phyloP scores from a whole-genome alignment of 2,888 invertebrate genomes.

The Thereva unica region DNA sequence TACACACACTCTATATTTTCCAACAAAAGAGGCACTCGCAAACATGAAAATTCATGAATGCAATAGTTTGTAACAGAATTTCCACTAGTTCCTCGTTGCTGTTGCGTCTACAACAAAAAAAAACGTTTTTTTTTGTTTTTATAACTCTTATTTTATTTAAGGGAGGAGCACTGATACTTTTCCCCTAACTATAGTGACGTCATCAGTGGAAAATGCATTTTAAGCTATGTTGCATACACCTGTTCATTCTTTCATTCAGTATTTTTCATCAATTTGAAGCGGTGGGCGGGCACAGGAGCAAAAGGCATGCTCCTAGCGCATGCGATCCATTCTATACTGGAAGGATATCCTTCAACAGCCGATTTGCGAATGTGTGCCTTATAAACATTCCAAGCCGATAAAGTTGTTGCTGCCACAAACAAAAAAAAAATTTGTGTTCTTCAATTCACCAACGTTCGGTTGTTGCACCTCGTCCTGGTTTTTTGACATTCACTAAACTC shows the following conservation, averaged over 20 bases:
- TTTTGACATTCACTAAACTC: not conserved
- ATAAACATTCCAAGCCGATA: slow-evolving; percentile 15
- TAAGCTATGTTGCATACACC: slow-evolving; percentile 20
- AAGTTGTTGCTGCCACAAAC: slow-evolving; percentile 4
- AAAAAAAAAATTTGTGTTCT: not conserved
- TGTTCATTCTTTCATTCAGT: slow-evolving; percentile 35
- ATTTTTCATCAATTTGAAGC: slow-evolving; percentile 16
- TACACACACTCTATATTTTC: too few species aligned
- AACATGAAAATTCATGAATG: slow-evolving; percentile 12
- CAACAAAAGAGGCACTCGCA: too few species aligned
- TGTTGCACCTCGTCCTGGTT: slow-evolving; percentile 29
- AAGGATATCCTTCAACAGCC: not conserved
- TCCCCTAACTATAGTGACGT: slow-evolving; percentile 24
- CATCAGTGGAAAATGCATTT: slow-evolving; percentile 25
- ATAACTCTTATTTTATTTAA: slow-evolving; percentile 25
- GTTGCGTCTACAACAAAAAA: too few species aligned
- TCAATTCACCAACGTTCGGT: slow-evolving; percentile 13
- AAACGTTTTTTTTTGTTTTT: not conserved
- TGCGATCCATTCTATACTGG: slow-evolving; percentile 4
- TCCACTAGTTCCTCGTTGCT: not conserved
- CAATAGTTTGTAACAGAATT: slow-evolving; percentile 33
- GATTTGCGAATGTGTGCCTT: not conserved
- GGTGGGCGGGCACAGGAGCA: slow-evolving; percentile 35
- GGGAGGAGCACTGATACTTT: slow-evolving; percentile 27
- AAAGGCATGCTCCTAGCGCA: slow-evolving; percentile 24